Percentiles rank a stretch among this genome's conserved stretches.
Conservation (phyloP, 2,797 vertebrate species). For the Macropus fuliginosus region DNA sequence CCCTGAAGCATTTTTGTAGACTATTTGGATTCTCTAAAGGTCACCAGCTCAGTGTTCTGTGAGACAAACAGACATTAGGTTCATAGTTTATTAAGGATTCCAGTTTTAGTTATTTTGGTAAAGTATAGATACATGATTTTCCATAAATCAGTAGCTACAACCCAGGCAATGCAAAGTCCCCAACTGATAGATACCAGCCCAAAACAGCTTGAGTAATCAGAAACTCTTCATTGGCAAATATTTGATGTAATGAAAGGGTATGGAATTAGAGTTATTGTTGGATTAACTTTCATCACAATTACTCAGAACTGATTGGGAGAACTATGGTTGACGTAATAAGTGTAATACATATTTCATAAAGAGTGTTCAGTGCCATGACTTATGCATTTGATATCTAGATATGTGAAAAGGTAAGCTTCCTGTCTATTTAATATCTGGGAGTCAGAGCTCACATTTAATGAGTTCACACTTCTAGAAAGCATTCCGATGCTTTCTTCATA, state of each 20-base stretch:
- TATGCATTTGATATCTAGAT: conserved; percentile 52
- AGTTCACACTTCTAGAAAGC: not conserved
- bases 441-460: not conserved
- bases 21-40: conserved; percentile 66
- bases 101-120: conserved; percentile 55
- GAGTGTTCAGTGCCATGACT: conserved; percentile 10
- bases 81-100: conserved; percentile 46
- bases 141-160: conserved; percentile 30
- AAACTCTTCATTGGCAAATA: not conserved
- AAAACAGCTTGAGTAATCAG: not conserved
- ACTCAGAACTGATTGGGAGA: not conserved
- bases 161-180: conserved; percentile 4
- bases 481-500: not conserved
- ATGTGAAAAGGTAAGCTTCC: not conserved
- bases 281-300: not conserved
- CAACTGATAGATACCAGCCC: not conserved
- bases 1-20: conserved; percentile 23
- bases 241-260: not conserved
- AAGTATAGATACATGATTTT: conserved; percentile 38
- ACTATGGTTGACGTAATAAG: not conserved
- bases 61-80: conserved; percentile 47
- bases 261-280: not conserved
- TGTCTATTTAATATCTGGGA: not conserved
- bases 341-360: not conserved
- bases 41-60: conserved; percentile 52